Base-by-base conservation (phyloP, 2,888 invertebrate species). In the Acheta domesticus region DNA sequence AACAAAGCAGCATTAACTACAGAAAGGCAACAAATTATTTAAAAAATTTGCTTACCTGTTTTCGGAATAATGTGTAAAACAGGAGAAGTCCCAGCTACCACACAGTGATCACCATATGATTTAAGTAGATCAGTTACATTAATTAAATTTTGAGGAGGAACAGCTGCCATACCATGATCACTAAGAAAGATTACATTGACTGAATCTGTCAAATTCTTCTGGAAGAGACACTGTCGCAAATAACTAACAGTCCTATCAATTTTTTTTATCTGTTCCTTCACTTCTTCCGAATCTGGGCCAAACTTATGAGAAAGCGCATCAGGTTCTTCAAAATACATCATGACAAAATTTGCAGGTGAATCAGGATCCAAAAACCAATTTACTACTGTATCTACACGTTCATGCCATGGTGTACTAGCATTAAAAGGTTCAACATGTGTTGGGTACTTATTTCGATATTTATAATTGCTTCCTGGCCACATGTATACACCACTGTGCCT, bases 131-230 rank as follows among this genome's bases (percentile, higher is more conserved):
- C 86, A 0, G 89, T 88, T 36, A 91, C 85, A 85, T 91, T 89
- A 62, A 92, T 89, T 83, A 91, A 89, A 82, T 87, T 86, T 8
- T 88, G 85, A 20, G 88, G 86, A 1, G 86, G 88, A 0, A 92
- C 90, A 48, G 87, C 85, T 1, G 88, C 85, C 91, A 93, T 92
- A n/a, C 94, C 94, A 86, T 94, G 94, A 86, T 94, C 94, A 86
- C 93, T 93, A 75, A 93, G 86, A 81, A 93, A 88, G 80, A 94
- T 88, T 1, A 94, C 87, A 85, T 93, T 92, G 0, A 91, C 88
- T 82, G 88, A 87, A 49, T 89, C 86, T 11, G 86, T 84, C 77
- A 93, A 85, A 36, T 88, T 86, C 80, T 88, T 84, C 21, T 86
- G 83, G 79, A 87, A 85, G n/a, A 93, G 84, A 85, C 89, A 86